Evolutionary conservation across 92 coral and sea anemone genomes (phyloP).

Genomic region (Siderastrea radians): DNA sequence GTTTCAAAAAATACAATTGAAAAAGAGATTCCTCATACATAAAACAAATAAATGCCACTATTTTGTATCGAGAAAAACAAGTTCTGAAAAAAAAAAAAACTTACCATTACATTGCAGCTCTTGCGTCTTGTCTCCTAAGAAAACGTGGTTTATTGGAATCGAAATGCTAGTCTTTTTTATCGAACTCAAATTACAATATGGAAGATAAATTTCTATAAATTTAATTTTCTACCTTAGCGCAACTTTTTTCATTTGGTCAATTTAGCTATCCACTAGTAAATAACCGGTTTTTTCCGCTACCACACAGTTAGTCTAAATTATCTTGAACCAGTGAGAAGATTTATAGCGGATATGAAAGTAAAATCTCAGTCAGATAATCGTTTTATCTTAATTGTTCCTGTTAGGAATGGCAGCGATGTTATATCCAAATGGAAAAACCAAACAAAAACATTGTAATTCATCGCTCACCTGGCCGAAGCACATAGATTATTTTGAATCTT

Average conservation of each 20-base stretch:
- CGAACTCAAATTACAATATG: neutral
- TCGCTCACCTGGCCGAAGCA: neutral
- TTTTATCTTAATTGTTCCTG: neutral
- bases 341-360: neutral
- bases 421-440: neutral
- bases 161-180: neutral
- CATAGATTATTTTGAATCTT: neutral
- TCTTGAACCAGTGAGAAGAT: neutral
- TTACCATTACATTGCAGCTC: neutral
- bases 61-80: neutral
- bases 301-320: neutral
- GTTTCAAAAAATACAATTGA: too few species aligned
- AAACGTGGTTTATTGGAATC: neutral
- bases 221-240: neutral
- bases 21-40: neutral
- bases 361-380: neutral
- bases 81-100: neutral
- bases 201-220: too few species aligned
- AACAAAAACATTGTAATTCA: neutral
- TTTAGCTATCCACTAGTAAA: neutral
- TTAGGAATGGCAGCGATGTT: neutral
- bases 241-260: too few species aligned
- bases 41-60: neutral
- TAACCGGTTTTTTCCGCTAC: neutral
- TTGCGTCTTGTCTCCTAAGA: neutral